These are phyloP conservation scores for Hirudinaria manillensis DNA, from an alignment of 2,888 invertebrate species.

Conservation along the genomic window DNA sequence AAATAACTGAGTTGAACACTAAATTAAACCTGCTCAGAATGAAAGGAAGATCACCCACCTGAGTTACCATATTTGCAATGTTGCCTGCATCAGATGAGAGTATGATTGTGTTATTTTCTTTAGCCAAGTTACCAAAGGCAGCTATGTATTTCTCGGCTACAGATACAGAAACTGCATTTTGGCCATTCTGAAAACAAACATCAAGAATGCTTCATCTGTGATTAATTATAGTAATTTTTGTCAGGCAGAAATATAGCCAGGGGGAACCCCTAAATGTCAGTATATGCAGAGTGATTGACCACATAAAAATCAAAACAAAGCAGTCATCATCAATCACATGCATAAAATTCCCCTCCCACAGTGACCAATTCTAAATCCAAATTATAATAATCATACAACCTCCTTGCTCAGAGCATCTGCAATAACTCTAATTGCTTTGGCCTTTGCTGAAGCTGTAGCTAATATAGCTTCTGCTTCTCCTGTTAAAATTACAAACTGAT, in stretches of 20 bases:
- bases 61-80: conserved; percentile 71
- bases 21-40: background rate
- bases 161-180: conserved; percentile 81
- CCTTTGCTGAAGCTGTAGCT: conserved; percentile 78
- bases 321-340: too few species aligned
- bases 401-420: conserved; percentile 55
- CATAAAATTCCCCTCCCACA: too few species aligned
- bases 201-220: too few species aligned
- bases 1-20: too few species aligned
- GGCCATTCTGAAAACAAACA: conserved; percentile 63
- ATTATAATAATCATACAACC: conserved; percentile 23
- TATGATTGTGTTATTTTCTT: conserved; percentile 86
- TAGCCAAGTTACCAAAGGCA: conserved; percentile 87
- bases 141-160: conserved; percentile 92
- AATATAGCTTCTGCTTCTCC: conserved; percentile 81
- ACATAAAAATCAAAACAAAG: too few species aligned
- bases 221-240: too few species aligned
- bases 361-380: too few species aligned
- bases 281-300: too few species aligned
- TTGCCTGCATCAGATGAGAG: conserved; percentile 79
- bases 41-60: conserved; percentile 56
- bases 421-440: conserved; percentile 72
- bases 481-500: conserved; percentile 32
- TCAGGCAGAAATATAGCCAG: too few species aligned
- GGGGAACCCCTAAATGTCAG: too few species aligned